Evolutionary conservation across 2,113 vertebrate species (phyloP), one percentile per base, ranked within the genome.

Genomic region (Leucopsar rothschildi): DNA sequence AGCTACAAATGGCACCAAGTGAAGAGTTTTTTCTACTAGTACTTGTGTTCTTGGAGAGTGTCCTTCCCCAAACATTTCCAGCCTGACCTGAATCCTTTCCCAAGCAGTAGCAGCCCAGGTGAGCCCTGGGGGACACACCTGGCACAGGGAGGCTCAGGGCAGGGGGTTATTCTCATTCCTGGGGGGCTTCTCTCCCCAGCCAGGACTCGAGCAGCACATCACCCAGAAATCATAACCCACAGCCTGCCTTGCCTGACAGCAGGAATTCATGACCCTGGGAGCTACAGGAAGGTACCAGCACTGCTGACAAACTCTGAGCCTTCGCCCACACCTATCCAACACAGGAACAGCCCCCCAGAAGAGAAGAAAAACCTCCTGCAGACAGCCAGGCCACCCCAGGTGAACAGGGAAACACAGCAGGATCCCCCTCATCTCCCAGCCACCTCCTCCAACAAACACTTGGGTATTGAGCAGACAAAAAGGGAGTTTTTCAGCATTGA

Each of bases 351-450:
- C 19, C 27, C 69, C 69, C 56, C 60, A 35, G 42, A 27, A n/a
- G 12, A 20, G 78, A 50, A 39, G 47, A 55, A 25, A 44, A 44
- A 27, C 6, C 28, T 40, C 31, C 65, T 28, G 35, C 42, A 60
- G 18, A 6, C 45, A 29, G 2, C n/a, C 39, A 33, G 39, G 7
- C 40, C 19, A 2, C 2, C 69, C 47, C 5, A 2, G 15, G 14
- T 0, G 2, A 7, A 4, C 35, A 33, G 49, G 7, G 11, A 18
- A 69, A 49, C 1, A 0, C 12, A 68, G n/a, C 56, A 63, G 47
- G 0, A 31, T 1, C 55, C 60, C 63, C 21, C 69, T 59, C 11
- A 57, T 11, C 83, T 70, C 68, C 52, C 23, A 44, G 40, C 7
- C 33, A 42, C 65, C 57, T 29, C 1, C 63, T 42, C n/a, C 45